Evolutionary conservation across 2,113 vertebrate species (phyloP).

Genomic region (Pachycephala philippinensis): DNA sequence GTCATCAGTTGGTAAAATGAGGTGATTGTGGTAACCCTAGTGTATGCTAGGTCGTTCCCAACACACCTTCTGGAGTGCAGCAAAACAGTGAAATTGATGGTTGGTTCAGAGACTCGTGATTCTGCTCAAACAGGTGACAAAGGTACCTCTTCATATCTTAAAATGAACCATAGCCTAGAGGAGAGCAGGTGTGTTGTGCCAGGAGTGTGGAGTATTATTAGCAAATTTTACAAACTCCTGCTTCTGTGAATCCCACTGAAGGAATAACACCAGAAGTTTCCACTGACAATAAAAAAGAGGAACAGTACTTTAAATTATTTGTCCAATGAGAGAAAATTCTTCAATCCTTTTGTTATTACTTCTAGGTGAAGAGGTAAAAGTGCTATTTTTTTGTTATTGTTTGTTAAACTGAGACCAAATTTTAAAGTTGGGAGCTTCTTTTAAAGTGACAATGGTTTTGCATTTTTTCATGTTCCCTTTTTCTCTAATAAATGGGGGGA

Average conservation of each 20-base stretch:
- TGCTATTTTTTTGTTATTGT: background rate
- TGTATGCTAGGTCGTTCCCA: accelerated
- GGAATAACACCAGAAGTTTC: background rate
- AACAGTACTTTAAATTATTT: background rate
- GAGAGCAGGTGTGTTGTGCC: background rate
- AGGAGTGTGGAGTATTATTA: background rate
- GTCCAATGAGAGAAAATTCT: background rate
- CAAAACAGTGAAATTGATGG: background rate
- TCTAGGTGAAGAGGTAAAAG: background rate
- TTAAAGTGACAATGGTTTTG: background rate
- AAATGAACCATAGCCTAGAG: background rate
- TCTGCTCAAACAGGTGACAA: background rate
- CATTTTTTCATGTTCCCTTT: background rate
- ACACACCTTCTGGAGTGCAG: background rate
- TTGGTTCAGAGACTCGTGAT: background rate
- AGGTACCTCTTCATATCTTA: background rate
- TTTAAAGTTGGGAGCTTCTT: background rate
- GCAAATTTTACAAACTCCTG: background rate
- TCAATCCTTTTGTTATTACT: background rate
- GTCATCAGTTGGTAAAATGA: background rate
- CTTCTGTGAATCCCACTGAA: background rate
- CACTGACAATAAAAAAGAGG: background rate
- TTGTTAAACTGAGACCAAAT: background rate
- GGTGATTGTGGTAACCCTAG: background rate
- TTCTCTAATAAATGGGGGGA: background rate